Evolutionary conservation across 2,888 invertebrate genomes (phyloP).

Genomic region (Tigriopus californicus): DNA sequence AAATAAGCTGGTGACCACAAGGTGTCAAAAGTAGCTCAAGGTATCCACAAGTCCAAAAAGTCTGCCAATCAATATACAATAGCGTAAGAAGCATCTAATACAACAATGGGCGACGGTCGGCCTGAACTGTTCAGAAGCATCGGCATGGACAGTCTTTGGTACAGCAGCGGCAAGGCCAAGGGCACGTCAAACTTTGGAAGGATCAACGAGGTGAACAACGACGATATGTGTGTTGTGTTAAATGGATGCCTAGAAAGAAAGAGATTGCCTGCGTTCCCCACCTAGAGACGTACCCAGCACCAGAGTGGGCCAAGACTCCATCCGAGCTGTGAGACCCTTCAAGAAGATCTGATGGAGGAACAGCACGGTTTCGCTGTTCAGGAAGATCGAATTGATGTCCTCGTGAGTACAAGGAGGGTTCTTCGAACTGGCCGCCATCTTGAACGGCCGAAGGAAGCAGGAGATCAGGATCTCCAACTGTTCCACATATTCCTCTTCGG

Average conservation of each 20-base stretch:
- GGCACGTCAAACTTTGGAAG: not conserved
- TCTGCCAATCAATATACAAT: not conserved
- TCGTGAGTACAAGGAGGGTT: slow-evolving; percentile 81
- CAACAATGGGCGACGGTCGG: not conserved
- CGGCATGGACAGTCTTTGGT: not conserved
- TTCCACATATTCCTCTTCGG: slow-evolving; percentile 78
- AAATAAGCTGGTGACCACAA: too few relatives aligned
- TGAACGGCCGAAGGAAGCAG: slow-evolving; percentile 68
- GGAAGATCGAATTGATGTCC: slow-evolving; percentile 79
- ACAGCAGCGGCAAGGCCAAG: not conserved
- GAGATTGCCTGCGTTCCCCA: not conserved
- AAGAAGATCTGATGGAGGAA: slow-evolving; percentile 85
- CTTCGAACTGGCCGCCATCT: slow-evolving; percentile 80
- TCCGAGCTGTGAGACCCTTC: slow-evolving; percentile 69
- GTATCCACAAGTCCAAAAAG: too few relatives aligned
- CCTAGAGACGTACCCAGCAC: slow-evolving; percentile 48
- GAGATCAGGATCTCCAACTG: slow-evolving; percentile 68
- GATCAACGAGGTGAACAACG: not conserved
- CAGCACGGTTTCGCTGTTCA: slow-evolving; percentile 76
- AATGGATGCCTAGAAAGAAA: not conserved
- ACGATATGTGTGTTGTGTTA: not conserved
- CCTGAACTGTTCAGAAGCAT: too few relatives aligned
- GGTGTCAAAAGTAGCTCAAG: too few relatives aligned
- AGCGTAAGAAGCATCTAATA: not conserved
- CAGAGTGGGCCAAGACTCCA: slow-evolving; percentile 84